Base-by-base conservation (phyloP, 2,888 invertebrate genomes). In the Scaptomyza tumidula region DNA sequence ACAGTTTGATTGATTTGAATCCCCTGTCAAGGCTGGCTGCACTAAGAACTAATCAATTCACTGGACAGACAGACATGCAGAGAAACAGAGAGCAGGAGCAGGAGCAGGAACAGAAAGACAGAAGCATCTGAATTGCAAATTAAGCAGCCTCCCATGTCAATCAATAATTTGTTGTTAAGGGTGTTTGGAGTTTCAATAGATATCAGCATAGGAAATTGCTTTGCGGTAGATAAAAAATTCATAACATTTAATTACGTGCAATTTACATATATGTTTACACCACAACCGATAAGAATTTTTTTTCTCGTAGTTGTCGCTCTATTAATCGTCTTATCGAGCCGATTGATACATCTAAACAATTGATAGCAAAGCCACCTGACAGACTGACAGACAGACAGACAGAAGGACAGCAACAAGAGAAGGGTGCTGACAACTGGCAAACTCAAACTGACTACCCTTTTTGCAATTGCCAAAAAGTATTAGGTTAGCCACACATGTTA, bases 241-340 rank as follows among this genome's bases (percentile, higher is more conserved):
- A 83, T 83, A 83, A 83, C 84, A 86, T 83, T 83, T 83, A 86
- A 86, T 86, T 86, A 83, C 76, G 65, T 79, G 65, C 80, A 86
- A 86, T 86, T 83, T 80, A 80, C 66, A 68, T 70, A 80, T 68
- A 78, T 76, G 83, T 73, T 76, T 68, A 86, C 80, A 86, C 69
- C 71, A 61, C 59, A 61, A 5, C 39, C 24, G 69, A 82, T 79
- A 82, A 78, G 59, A 62, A 54, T 14, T 53, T 46, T 46, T 43
- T 13, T 24, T 64, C 58, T 43, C 55, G 43, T 27, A 5, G 33
- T 53, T 52, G 49, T 68, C 53, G 55, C 60, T 46, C 56, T 74
- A 52, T 57, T 67, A 49, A 58, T 52, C 63, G 72, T 61, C 59
- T 45, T 46, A 66, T 46, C 57, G 46, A 49, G 35, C 55, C 58